These are phyloP conservation scores for Drosophila elegans DNA, from an alignment of 1,140 invertebrate species.

Conservation along the genomic window DNA sequence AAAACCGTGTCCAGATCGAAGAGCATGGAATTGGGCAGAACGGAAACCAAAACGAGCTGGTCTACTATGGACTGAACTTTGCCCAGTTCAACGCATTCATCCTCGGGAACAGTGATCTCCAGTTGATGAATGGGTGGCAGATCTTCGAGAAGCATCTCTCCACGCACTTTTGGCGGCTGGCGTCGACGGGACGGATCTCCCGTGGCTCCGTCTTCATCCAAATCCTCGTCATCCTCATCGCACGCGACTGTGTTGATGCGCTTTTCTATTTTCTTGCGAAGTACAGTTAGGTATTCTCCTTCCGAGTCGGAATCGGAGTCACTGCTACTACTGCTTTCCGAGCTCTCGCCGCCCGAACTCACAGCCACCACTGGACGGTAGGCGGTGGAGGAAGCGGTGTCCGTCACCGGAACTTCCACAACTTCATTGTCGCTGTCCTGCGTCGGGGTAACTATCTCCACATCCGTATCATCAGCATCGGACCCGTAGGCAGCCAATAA, in stretches of 20 bases:
- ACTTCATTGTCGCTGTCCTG: conserved; percentile 62
- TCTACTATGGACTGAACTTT: conserved; percentile 90
- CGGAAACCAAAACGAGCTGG: conserved; percentile 90
- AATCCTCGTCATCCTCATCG: conserved; percentile 77
- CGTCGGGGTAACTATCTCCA: conserved; percentile 11
- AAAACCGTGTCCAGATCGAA: conserved; percentile 94
- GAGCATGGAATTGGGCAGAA: conserved; percentile 89
- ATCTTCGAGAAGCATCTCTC: conserved; percentile 87
- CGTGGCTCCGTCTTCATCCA: conserved; percentile 46
- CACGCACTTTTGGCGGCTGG: conserved; percentile 67
- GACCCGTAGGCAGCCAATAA: conserved; percentile 72
- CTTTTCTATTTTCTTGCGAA: conserved; percentile 72
- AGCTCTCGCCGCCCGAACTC: conserved; percentile 52
- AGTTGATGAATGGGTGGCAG: conserved; percentile 94
- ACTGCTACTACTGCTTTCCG: conserved; percentile 46
- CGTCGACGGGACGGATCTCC: conserved; percentile 31
- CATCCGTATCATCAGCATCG: conserved; percentile 60
- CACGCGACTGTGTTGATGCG: conserved; percentile 64
- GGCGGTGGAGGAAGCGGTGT: conserved; percentile 7
- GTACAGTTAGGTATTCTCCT: conserved; percentile 65
- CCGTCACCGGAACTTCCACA: conserved; percentile 61
- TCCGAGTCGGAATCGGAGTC: conserved; percentile 65
- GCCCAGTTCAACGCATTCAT: conserved; percentile 91
- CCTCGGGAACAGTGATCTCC: conserved; percentile 90
- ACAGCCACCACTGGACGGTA: conserved; percentile 55